Base-by-base conservation (phyloP, 2,797 vertebrate species). In the Varecia variegata region DNA sequence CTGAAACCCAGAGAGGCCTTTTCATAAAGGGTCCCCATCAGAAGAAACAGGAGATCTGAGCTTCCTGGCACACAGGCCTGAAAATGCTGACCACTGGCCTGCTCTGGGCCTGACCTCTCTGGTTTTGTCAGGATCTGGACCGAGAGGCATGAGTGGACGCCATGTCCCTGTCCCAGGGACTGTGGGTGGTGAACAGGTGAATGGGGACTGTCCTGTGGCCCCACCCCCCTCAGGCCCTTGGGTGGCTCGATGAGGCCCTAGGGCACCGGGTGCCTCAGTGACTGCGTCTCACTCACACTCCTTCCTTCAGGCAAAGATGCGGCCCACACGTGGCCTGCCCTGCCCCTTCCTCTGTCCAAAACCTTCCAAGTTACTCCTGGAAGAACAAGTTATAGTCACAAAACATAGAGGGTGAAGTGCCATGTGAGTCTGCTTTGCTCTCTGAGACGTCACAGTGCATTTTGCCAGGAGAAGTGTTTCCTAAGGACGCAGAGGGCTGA, bases 391-490 rank as follows among this genome's bases (percentile, higher is more conserved):
- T 30, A 20, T 0, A n/a, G 15, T 10, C 11, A 54, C 9, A 15
- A 77, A 40, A 40, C 3, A 47, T 32, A 50, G n/a, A 43, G 13
- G 1, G 2, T 35, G 47, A n/a, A 45, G 0, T 0, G 47, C 56
- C 71, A n/a, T n/a, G 4, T 1, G 3, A 1, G 23, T 21, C 47
- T 7, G 47, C 67, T n/a, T 17, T 27, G 13, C 0, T 9, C 20
- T 43, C 43, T 60, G 7, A 50, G 40, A 21, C 0, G 0, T 5
- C 62, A 7, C 3, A 14, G 5, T 1, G 20, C 10, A 0, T 43
- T 47, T 38, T 45, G 43, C n/a, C 25, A 32, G 4, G 32, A 50
- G 43, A 25, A 8, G 15, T 1, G 0, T 20, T 45, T 52, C 56
- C 50, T 56, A 5, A 18, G 1, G 56, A 54, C 27, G 2, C 2